Evolutionary conservation across 1,140 invertebrate species (phyloP), one percentile per base, ranked within the genome.

Genomic region (Drosophila ohnishii): DNA sequence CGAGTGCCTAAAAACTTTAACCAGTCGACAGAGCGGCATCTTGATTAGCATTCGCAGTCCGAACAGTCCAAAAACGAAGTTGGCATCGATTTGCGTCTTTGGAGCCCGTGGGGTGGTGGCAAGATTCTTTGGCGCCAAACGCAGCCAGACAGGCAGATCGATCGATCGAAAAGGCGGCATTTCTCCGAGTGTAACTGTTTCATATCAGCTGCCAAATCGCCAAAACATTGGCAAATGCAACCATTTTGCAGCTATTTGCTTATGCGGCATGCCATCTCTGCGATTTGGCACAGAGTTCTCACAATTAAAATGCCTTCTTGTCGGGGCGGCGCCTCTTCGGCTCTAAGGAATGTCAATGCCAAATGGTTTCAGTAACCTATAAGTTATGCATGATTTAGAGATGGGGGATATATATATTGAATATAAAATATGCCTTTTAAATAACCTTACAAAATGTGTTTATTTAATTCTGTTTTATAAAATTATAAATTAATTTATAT

Each of bases 61-160:
- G 40, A 72, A 35, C 19, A 60, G 67, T 62, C 35, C 44, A 61
- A 72, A 67, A 63, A 55, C 40, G 16, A 47, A 47, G 75, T 75
- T 55, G 74, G 40, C 73, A 76, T 61, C 42, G 61, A 53, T 62
- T 71, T 66, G 65, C 51, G 34, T 55, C 51, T 55, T 37, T 37
- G 34, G 8, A 60, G 67, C 74, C 81, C 72, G 64, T 80, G 83
- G 81, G 81, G 82, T 86, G 81, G 81, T 86, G 82, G 82, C 82
- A 81, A 85, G 78, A 78, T 87, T 85, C 83, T 86, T 56, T 53
- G 82, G 83, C 82, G 83, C 83, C 82, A 87, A 87, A 75, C 71
- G 61, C 44, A 86, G 56, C 19, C 50, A 55, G 77, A 70, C 63
- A 35, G 45, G 22, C 48, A 32, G 65, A 69, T 44, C 34, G 62